These are phyloP conservation scores for Callionymus lyra DNA, from an alignment of 2,113 vertebrate genomes.

Conservation along the genomic window DNA sequence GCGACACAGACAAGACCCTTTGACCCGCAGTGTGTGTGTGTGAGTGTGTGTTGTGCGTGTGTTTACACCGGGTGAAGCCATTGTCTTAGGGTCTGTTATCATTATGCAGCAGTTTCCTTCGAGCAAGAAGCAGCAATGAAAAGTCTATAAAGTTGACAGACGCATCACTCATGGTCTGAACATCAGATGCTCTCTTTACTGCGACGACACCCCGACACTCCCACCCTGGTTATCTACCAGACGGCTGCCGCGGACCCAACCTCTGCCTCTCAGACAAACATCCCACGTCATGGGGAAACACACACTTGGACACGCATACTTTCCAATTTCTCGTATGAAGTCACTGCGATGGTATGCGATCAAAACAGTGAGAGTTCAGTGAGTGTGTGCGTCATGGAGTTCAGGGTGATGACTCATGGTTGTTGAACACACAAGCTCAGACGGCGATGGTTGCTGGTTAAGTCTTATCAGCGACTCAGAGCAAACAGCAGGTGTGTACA, in stretches of 20 bases:
- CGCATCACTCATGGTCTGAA: slow-evolving; percentile 27
- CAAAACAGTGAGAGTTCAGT: slow-evolving; percentile 42
- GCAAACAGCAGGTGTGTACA: background rate
- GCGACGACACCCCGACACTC: slow-evolving; percentile 6
- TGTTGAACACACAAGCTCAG: no score
- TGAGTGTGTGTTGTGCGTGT: slow-evolving; percentile 6
- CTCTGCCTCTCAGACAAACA: slow-evolving; percentile 47
- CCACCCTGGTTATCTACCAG: slow-evolving; percentile 41
- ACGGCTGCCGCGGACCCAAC: slow-evolving; percentile 43
- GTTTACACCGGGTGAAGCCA: slow-evolving; percentile 34
- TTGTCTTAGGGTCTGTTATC: slow-evolving; percentile 56
- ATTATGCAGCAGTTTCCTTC: slow-evolving; percentile 57
- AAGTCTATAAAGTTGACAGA: slow-evolving; percentile 32
- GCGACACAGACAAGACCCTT: slow-evolving; percentile 27
- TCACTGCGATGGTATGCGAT: slow-evolving; percentile 43
- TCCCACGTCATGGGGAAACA: slow-evolving; percentile 31
- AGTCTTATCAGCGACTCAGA: slow-evolving; percentile 15
- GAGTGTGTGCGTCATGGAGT: slow-evolving; percentile 1
- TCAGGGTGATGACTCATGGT: background rate
- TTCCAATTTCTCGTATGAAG: slow-evolving; percentile 28
- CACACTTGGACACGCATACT: slow-evolving; percentile 2
- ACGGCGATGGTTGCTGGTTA: slow-evolving; percentile 13
- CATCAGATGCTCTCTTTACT: slow-evolving; percentile 8
- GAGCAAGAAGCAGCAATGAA: slow-evolving; percentile 27
- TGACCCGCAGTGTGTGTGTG: slow-evolving; percentile 31